Conservation (phyloP, 2,113 vertebrate species). For the Reinhardtius hippoglossoides region DNA sequence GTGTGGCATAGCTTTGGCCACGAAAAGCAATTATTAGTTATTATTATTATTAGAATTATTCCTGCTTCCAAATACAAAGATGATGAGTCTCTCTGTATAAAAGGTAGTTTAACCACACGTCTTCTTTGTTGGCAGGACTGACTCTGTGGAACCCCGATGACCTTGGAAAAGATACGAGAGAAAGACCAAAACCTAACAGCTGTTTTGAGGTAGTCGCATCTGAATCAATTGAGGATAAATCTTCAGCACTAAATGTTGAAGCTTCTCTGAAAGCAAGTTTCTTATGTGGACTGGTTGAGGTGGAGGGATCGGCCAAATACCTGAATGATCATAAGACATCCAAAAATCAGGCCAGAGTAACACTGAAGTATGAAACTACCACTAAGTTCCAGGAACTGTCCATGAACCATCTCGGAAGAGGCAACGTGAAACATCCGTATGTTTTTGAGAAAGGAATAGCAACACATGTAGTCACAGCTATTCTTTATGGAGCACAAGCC, state of each 20-base stretch:
- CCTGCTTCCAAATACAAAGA: too few relatives aligned
- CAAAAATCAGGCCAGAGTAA: conserved; percentile 59
- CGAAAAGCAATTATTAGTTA: too few relatives aligned
- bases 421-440: conserved; percentile 23
- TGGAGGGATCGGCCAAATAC: conserved; percentile 66
- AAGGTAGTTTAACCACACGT: too few relatives aligned
- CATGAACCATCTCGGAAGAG: conserved; percentile 62
- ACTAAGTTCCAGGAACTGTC: conserved; percentile 62
- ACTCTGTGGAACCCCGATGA: conserved; percentile 64
- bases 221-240: conserved; percentile 64
- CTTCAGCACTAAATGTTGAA: conserved; percentile 54
- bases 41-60: too few relatives aligned
- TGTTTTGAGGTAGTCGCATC: conserved; percentile 58
- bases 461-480: conserved; percentile 70
- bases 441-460: conserved; percentile 55
- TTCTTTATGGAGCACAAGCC: conserved; percentile 71
- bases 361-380: conserved; percentile 59
- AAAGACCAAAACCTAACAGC: conserved; percentile 7
- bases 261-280: conserved; percentile 71
- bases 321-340: conserved; percentile 58
- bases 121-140: conserved; percentile 30
- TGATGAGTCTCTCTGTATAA: too few relatives aligned
- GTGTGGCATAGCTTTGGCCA: too few relatives aligned
- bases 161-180: background rate
- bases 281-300: conserved; percentile 51